Evolutionary conservation across 35 echinoderm and acorn worm species (phyloP), one percentile per base, ranked within the genome.

Genomic region (Heliocidaris erythrogramma): DNA sequence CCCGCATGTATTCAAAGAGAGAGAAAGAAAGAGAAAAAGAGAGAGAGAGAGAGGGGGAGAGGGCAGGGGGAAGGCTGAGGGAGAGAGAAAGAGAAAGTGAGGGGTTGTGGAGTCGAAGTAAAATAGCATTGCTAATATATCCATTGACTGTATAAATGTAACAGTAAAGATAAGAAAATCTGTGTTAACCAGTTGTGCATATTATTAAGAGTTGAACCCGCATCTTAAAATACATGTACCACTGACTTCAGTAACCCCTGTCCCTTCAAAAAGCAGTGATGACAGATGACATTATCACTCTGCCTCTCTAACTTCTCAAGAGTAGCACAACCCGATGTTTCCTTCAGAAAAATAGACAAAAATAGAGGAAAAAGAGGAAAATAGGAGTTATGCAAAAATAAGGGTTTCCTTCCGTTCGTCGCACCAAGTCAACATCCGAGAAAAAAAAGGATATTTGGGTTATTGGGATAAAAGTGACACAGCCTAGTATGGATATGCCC

Each of bases 221-320:
- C 35, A 10, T 52, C 49, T 52, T 69, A 69, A 14, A 27, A 24
- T 2, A 27, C 18, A 7, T 24, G 5, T 7, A 78, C 65, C 21
- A n/a, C 65, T 78, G 27, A 78, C 65, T n/a, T 78, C 27, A n/a
- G 27, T 78, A 27, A n/a, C 27, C 6, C 65, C 6, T 78, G 27
- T 78, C 65, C 65, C 65, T 78, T n/a, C 65, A 78, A 21, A 78
- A 78, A n/a, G 18, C 65, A 48, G 87, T 89, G 87, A 31, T 89
- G 87, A 89, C 87, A 89, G 87, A 48, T 89, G 47, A 48, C 87
- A 89, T 89, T 89, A 89, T 89, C 47, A 78, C 65, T 7, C 65
- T 78, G 65, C 1, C 65, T 78, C 18, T 78, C 27, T 7, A 27
- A 78, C 65, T 27, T 78, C 65, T 78, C 65, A 78, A 18, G 65